Evolutionary conservation across 2,888 invertebrate genomes (phyloP), one percentile per base, ranked within the genome.

Genomic region (Spicauda simplicius): DNA sequence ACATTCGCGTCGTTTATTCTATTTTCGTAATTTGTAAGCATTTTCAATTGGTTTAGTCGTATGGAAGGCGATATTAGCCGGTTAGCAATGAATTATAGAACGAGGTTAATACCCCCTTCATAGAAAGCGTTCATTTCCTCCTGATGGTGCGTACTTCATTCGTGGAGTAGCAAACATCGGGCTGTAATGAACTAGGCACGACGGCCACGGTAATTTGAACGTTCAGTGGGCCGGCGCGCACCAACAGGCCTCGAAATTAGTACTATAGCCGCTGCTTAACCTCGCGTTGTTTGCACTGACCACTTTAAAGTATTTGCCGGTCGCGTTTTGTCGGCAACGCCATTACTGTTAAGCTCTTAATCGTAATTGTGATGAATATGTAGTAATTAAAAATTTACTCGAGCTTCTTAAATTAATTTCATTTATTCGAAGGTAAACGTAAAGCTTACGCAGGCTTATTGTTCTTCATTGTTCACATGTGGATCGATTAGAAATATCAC

Each of bases 121-220:
- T 81, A 83, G 85, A 84, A 86, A 84, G 81, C 82, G 82, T 82
- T 87, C 82, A 86, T 86, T 88, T 87, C 78, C 79, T 77, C 65
- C 77, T 82, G 80, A 74, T 79, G 76, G 78, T 77, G 80, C 76
- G 76, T 80, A 81, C 80, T 85, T 80, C 81, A 82, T 82, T 80
- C 81, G 80, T 80, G 78, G 84, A 81, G 85, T 82, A 82, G 85
- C 85, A 86, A 88, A 85, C 85, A 86, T 77, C 70, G 78, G 77
- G 71, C 77, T 72, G 86, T 87, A 88, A 87, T 87, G 87, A 89
- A 82, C 83, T 81, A 73, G 79, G 82, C 79, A 81, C 78, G 77
- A 77, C 74, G 81, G 86, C 83, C 80, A 88, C 88, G 90, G 82
- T 85, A 89, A 90, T 91, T 90, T 90, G 85, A 85, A 84, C 85